Evolutionary conservation across 2,888 invertebrate species (phyloP).

Genomic region (Tetheella fluctuosa): DNA sequence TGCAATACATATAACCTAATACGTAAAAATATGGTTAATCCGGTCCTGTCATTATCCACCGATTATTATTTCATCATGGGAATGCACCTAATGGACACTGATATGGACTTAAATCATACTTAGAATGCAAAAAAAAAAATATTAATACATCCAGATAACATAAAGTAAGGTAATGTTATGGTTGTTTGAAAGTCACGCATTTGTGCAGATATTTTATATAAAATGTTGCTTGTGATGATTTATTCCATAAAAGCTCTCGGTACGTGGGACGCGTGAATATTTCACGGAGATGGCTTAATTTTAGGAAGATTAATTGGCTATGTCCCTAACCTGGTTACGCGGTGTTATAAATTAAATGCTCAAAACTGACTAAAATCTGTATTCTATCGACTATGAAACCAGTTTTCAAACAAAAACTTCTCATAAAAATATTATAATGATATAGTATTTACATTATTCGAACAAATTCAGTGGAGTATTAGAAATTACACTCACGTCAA

Average conservation of each 20-base stretch:
- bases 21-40: neutral
- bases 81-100: neutral
- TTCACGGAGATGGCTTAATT: slow-evolving; percentile 9
- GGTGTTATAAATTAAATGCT: neutral
- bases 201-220: neutral
- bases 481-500: neutral
- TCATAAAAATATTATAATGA: neutral
- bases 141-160: neutral
- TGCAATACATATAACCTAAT: neutral
- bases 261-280: slow-evolving; percentile 5
- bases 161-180: neutral
- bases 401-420: neutral
- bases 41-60: too few relatives aligned
- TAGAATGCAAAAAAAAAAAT: too few relatives aligned
- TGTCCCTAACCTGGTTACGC: neutral
- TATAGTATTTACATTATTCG: neutral
- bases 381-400: neutral
- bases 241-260: slow-evolving; percentile 13
- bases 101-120: neutral
- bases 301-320: slow-evolving; percentile 1
- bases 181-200: neutral
- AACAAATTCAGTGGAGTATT: neutral
- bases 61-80: neutral
- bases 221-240: slow-evolving; percentile 13
- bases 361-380: neutral